These are phyloP conservation scores for Tachina lurida DNA, from an alignment of 2,888 invertebrate species.

Conservation along the genomic window DNA sequence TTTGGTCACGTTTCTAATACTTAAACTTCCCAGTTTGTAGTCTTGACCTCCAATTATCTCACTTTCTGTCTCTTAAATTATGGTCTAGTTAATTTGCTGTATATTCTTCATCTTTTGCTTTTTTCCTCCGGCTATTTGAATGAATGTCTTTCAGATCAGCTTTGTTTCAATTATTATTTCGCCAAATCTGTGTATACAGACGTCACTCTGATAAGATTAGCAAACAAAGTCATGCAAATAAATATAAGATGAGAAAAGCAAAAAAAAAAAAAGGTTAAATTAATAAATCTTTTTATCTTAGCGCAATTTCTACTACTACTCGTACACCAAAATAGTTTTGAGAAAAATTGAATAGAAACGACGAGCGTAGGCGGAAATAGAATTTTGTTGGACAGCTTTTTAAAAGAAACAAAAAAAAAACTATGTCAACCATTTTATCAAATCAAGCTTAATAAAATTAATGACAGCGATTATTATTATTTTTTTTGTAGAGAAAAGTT, in stretches of 20 bases:
- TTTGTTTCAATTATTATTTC: background rate
- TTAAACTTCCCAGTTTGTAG: background rate
- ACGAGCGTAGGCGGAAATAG: constrained; percentile 12
- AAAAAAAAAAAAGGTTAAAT: background rate
- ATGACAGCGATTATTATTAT: background rate
- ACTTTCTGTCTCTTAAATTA: background rate
- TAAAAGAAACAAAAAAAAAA: background rate
- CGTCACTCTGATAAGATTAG: constrained; percentile 22
- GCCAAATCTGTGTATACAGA: constrained; percentile 7
- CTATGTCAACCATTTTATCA: background rate
- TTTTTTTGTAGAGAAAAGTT: background rate
- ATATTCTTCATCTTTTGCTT: background rate
- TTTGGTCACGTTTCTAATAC: background rate
- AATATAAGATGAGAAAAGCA: no score
- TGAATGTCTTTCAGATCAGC: background rate
- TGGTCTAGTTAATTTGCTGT: background rate
- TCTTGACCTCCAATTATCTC: constrained; percentile 7
- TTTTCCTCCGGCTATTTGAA: background rate
- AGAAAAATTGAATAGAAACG: background rate
- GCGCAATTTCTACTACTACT: background rate
- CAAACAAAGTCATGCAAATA: background rate
- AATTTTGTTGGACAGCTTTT: constrained; percentile 6
- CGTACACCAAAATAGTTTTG: background rate
- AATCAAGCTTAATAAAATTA: constrained; percentile 4
- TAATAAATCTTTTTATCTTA: constrained; percentile 9